Evolutionary conservation across 2,888 invertebrate genomes (phyloP).

Genomic region (Andrena haemorrhoa): DNA sequence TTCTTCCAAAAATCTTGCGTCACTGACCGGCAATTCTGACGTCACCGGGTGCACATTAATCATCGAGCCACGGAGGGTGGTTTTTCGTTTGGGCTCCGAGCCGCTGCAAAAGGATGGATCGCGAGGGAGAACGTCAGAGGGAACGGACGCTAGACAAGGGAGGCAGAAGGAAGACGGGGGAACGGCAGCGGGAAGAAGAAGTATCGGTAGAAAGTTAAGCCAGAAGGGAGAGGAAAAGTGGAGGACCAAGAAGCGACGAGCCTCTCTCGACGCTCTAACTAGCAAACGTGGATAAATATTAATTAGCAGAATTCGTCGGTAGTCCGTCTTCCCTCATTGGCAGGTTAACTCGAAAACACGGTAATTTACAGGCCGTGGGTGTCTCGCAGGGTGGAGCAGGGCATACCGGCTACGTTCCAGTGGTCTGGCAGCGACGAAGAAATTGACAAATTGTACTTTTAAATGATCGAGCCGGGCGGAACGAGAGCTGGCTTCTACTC

Average conservation of each 20-base stretch:
- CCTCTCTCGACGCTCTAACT: slow-evolving; percentile 36
- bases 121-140: neutral
- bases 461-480: slow-evolving; percentile 66
- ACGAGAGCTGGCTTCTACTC: slow-evolving; percentile 43
- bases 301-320: slow-evolving; percentile 73
- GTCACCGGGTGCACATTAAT: slow-evolving; percentile 68
- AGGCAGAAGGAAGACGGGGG: neutral
- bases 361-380: slow-evolving; percentile 57
- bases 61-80: slow-evolving; percentile 48
- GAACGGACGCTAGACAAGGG: neutral
- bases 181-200: neutral
- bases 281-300: slow-evolving; percentile 63
- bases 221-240: neutral
- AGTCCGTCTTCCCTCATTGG: slow-evolving; percentile 69
- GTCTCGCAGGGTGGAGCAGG: neutral
- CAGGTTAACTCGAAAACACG: slow-evolving; percentile 70
- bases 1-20: slow-evolving; percentile 66
- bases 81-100: slow-evolving; percentile 44
- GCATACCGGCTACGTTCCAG: slow-evolving; percentile 56
- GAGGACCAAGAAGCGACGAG: neutral
- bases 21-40: slow-evolving; percentile 66
- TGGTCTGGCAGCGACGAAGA: slow-evolving; percentile 56
- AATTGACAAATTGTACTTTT: slow-evolving; percentile 77
- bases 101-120: slow-evolving; percentile 14
- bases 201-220: slow-evolving; percentile 15